phyloP scores from a whole-genome alignment of 2,888 invertebrate species.

The Pantelozetes paolii region DNA sequence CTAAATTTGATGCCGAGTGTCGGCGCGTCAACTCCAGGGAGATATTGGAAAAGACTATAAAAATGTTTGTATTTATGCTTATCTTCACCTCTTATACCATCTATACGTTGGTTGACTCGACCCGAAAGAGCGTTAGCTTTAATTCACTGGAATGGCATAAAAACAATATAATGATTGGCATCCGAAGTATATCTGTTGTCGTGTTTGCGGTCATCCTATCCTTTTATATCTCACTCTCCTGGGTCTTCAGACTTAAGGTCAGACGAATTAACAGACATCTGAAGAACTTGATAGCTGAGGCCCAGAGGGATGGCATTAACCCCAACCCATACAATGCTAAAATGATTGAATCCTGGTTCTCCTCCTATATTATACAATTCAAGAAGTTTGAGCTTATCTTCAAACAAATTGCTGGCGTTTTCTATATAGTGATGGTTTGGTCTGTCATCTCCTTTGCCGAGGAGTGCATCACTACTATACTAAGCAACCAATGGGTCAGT shows the following conservation, averaged over 20 bases:
- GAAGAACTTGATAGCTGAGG: background rate
- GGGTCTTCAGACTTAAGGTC: background rate
- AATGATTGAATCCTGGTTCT: conserved; percentile 15
- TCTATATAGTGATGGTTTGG: background rate
- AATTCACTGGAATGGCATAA: background rate
- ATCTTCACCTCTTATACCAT: background rate
- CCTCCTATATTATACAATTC: background rate
- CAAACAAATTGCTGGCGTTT: background rate
- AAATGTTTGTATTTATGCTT: background rate
- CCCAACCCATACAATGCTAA: background rate
- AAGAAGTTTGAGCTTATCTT: background rate
- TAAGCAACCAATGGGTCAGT: background rate
- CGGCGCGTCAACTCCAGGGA: background rate
- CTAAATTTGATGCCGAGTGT: too few relatives aligned
- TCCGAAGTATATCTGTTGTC: background rate
- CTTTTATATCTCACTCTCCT: conserved; percentile 6
- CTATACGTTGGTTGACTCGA: background rate
- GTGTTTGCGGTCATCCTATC: background rate
- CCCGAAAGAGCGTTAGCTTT: background rate
- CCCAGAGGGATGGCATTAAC: background rate
- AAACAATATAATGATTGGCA: background rate
- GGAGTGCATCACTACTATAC: background rate
- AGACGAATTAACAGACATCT: background rate
- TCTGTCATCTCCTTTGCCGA: background rate
- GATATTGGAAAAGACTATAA: background rate